Base-by-base conservation (phyloP, 2,888 invertebrate genomes). In the Tortricodes alternella region DNA sequence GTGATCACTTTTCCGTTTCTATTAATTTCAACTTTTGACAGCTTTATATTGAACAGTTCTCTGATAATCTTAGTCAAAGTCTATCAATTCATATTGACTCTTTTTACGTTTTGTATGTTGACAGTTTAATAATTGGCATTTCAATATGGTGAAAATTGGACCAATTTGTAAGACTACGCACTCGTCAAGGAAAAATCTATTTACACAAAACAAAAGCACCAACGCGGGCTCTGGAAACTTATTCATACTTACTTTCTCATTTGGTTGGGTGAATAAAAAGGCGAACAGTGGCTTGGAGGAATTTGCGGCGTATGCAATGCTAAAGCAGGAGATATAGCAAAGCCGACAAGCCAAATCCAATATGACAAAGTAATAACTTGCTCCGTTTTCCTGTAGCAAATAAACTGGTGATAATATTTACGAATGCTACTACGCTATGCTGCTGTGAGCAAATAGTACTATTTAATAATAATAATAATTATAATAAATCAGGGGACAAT, bases 261-360 rank as follows among this genome's bases (percentile, higher is more conserved):
- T 29, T 44, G 16, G 27, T 29, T 27, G 15, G 2, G 44, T 29
- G 1, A 44, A 44, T 44, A 44, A 44, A 44, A 29, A 44, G 7
- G 1, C n/a, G 41, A 41, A 29, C 44, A 29, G 29, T 24, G 43
- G 44, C 44, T 44, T 44, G 5, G 11, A 16, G 18, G 44, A 18
- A 3, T 27, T 43, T 18, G 43, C 11, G n/a, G 3, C 27, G 2
- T 15, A 29, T 43, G 13, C 43, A 29, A 29, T 29, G 29, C 16
- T 15, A n/a, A n/a, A 5, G n/a, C 44, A 18, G 11, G 18, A 29
- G 24, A 27, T 43, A 43, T 43, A 29, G 18, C 18, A 44, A 44
- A 44, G 24, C 44, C 44, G 44, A n/a, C 44, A 29, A 44, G 44
- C 44, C 29, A 44, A 11, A 44, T 44, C 44, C 44, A 29, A 44